Evolutionary conservation across 2,797 vertebrate species (phyloP).

Genomic region (Sebastes variabilis): DNA sequence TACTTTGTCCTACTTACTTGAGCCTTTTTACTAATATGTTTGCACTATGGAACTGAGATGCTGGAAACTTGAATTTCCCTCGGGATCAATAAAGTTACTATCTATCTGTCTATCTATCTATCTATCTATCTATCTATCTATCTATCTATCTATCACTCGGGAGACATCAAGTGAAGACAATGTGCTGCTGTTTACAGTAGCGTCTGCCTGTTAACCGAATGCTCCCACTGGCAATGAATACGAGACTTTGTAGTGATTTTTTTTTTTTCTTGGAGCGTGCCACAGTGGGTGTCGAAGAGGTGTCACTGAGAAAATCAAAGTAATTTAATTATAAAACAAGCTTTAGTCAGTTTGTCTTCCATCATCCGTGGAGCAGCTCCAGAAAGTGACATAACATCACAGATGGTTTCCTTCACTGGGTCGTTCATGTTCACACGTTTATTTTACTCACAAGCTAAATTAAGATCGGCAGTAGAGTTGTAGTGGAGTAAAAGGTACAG

Average conservation of each 20-base stretch:
- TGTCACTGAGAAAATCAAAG: background rate
- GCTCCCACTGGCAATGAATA: background rate
- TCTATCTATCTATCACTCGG: background rate
- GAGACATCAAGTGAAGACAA: background rate
- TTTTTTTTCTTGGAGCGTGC: background rate
- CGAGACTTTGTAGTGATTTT: background rate
- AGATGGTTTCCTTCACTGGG: conserved; percentile 11
- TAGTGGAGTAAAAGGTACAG: background rate
- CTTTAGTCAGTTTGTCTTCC: background rate
- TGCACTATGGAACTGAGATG: too few species aligned
- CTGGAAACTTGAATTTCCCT: too few species aligned
- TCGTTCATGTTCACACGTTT: background rate
- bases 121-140: too few species aligned
- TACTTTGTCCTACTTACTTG: too few species aligned
- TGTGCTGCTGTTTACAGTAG: background rate
- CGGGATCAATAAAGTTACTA: too few species aligned
- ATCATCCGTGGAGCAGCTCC: background rate
- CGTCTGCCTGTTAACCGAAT: background rate
- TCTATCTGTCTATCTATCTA: too few species aligned
- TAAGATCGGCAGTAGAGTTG: background rate
- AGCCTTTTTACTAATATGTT: too few species aligned
- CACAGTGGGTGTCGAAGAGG: background rate
- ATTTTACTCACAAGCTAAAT: background rate
- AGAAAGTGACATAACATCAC: conserved; percentile 11
- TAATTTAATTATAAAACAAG: background rate